A percentile compares a stretch with the other conserved stretches of the same genome.
Evolutionary conservation across 2,113 vertebrate species (phyloP).

Genomic region (Saccopteryx bilineata): DNA sequence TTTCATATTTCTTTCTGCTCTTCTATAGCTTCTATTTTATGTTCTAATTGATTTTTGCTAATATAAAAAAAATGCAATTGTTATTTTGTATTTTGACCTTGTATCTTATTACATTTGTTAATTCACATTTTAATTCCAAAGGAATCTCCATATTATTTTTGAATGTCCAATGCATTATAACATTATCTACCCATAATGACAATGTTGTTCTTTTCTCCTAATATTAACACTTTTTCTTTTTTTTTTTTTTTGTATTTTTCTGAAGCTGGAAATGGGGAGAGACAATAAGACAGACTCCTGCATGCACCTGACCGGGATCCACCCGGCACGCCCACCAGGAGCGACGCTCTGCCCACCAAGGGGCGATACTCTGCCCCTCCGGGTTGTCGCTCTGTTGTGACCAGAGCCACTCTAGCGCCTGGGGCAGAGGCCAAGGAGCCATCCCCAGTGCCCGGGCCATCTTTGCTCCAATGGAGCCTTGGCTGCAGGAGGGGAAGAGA

Average conservation of each 20-base stretch:
- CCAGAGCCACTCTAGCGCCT: too few species aligned
- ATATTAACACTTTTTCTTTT: background rate
- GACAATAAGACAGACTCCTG: too few species aligned
- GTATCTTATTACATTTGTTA: background rate
- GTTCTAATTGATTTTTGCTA: conserved; percentile 57
- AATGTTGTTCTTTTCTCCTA: background rate
- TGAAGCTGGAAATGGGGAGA: too few species aligned
- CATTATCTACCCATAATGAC: background rate
- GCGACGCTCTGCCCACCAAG: too few species aligned
- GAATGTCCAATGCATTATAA: background rate
- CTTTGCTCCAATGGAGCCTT: too few species aligned
- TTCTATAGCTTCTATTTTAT: conserved; percentile 50
- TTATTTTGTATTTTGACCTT: conserved; percentile 45
- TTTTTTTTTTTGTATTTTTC: background rate
- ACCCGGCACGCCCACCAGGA: too few species aligned
- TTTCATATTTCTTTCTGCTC: conserved; percentile 61
- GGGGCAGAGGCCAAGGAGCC: too few species aligned
- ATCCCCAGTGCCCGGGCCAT: too few species aligned
- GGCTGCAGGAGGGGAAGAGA: too few species aligned
- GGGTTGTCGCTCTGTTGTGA: too few species aligned
- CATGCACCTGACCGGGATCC: too few species aligned
- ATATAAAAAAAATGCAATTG: background rate
- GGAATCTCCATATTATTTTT: background rate
- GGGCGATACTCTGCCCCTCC: too few species aligned
- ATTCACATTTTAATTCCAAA: conserved; percentile 45